A percentile compares a stretch with the other conserved stretches of the same genome.
phyloP scores from a whole-genome alignment of 2,797 vertebrate genomes.

The Crocodylus rhombifer region DNA sequence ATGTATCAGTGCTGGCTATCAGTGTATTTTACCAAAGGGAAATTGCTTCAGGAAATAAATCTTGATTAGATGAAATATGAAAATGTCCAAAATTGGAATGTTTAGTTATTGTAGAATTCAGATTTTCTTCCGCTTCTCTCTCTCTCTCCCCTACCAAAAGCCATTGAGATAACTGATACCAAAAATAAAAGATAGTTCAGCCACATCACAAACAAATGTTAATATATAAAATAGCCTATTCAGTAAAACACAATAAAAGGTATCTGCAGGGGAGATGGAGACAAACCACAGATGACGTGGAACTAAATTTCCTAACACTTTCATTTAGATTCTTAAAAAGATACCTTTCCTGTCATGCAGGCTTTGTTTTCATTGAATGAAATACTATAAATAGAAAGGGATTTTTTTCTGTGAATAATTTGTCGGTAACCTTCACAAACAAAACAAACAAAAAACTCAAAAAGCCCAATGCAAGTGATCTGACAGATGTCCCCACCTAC shows the following conservation, averaged over 20 bases:
- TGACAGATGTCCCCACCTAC: not conserved
- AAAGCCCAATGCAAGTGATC: not conserved
- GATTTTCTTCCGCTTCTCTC: constrained; percentile 11
- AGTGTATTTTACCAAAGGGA: not conserved
- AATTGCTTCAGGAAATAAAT: not conserved
- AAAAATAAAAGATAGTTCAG: not conserved
- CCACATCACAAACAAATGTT: not conserved
- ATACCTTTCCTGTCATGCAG: not conserved
- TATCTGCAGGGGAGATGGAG: not conserved
- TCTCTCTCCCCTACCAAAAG: not conserved
- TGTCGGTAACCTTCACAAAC: constrained; percentile 17
- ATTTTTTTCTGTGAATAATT: constrained; percentile 30
- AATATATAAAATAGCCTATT: constrained; percentile 5
- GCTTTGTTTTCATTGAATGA: constrained; percentile 12
- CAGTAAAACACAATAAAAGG: not conserved
- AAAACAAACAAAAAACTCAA: constrained; percentile 5
- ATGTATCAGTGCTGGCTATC: not conserved
- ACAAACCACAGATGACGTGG: not conserved
- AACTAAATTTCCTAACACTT: not conserved
- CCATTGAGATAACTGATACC: not conserved
- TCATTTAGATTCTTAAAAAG: constrained; percentile 29
- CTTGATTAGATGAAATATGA: not conserved
- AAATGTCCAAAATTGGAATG: constrained; percentile 14
- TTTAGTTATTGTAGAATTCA: constrained; percentile 11
- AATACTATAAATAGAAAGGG: constrained; percentile 11